Conservation (phyloP, 2,888 invertebrate species). For the Habroteleia sp. region DNA sequence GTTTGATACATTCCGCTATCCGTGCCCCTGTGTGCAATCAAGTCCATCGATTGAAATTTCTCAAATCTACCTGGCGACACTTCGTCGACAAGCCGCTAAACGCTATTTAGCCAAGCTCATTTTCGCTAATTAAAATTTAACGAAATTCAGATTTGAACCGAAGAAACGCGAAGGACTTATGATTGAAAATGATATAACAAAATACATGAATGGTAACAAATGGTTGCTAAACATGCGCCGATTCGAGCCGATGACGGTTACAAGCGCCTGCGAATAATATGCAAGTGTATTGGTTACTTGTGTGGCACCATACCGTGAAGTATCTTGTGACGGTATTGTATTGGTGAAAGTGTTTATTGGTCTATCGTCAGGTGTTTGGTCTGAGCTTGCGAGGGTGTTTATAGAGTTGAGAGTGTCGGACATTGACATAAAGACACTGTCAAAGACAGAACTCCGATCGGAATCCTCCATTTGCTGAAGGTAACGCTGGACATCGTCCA, state of each 20-base stretch:
- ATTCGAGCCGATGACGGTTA: slow-evolving; percentile 52
- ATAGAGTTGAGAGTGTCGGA: slow-evolving; percentile 81
- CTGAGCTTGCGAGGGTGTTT: slow-evolving; percentile 80
- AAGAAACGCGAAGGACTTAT: slow-evolving; percentile 1
- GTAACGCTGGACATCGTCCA: slow-evolving; percentile 73
- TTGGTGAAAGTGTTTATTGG: slow-evolving; percentile 78
- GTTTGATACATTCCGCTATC: slow-evolving; percentile 84
- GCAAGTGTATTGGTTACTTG: slow-evolving; percentile 58
- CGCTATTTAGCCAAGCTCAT: slow-evolving; percentile 56
- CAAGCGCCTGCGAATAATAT: slow-evolving; percentile 60
- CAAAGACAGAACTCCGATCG: slow-evolving; percentile 78
- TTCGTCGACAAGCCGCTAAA: slow-evolving; percentile 50
- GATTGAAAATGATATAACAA: slow-evolving; percentile 15
- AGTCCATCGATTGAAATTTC: slow-evolving; percentile 29
- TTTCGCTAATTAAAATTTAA: slow-evolving; percentile 42
- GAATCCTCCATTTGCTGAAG: slow-evolving; percentile 77
- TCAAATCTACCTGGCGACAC: slow-evolving; percentile 22
- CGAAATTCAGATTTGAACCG: slow-evolving; percentile 27
- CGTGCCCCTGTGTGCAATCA: slow-evolving; percentile 82
- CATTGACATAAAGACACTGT: slow-evolving; percentile 80
- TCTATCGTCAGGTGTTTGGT: slow-evolving; percentile 80
- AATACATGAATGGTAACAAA: slow-evolving; percentile 20
- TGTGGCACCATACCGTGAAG: slow-evolving; percentile 75
- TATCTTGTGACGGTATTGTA: slow-evolving; percentile 78
- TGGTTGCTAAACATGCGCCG: slow-evolving; percentile 48